Percentiles rank a stretch among this genome's conserved stretches.
Conservation (phyloP, 1,140 invertebrate species). For the Ephestia elutella region DNA sequence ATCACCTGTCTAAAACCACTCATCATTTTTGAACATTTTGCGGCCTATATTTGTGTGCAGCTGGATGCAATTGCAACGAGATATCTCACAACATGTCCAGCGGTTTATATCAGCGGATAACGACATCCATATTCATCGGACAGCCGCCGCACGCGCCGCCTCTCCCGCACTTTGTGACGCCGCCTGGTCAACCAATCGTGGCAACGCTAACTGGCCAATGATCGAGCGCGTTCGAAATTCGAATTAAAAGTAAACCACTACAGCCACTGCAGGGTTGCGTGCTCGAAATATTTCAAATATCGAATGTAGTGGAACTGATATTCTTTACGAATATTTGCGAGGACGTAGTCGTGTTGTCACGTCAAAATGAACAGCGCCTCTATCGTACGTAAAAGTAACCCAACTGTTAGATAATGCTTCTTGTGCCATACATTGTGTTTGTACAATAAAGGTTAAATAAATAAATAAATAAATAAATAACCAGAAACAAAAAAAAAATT, state of each 20-base stretch:
- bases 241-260: slow-evolving; percentile 28
- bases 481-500: too few species aligned
- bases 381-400: too few species aligned
- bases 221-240: slow-evolving; percentile 45
- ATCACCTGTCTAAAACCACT: too few species aligned
- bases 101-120: background rate
- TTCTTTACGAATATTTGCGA: too few species aligned
- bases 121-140: slow-evolving; percentile 47
- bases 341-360: too few species aligned
- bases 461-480: too few species aligned
- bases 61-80: background rate
- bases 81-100: background rate
- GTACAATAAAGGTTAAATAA: too few species aligned
- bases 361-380: too few species aligned
- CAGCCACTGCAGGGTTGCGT: slow-evolving; percentile 3
- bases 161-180: slow-evolving; percentile 46
- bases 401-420: too few species aligned
- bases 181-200: slow-evolving; percentile 34
- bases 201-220: slow-evolving; percentile 45
- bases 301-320: slow-evolving; percentile 12
- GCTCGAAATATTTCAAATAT: slow-evolving; percentile 37
- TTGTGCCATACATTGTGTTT: too few species aligned
- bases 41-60: too few species aligned
- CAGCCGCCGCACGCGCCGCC: slow-evolving; percentile 49
- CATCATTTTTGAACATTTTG: too few species aligned